Evolutionary conservation across 2,888 invertebrate species (phyloP).

Genomic region (Eristalinus aeneus): DNA sequence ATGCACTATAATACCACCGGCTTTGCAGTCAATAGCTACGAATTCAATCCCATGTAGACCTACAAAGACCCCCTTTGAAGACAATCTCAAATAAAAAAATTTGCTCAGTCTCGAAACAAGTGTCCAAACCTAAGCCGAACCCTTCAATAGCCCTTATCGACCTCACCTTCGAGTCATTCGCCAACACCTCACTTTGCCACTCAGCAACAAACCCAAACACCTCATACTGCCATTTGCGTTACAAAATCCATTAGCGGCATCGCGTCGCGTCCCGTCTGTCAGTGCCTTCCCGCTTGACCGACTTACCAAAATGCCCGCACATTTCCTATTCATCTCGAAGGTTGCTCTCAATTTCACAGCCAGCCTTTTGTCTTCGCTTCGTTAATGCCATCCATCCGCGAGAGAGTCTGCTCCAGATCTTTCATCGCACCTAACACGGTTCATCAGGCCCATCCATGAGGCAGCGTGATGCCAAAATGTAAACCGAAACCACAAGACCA

Average conservation of each 20-base stretch:
- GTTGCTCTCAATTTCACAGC: constrained; percentile 61
- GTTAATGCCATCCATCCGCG: constrained; percentile 38
- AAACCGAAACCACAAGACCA: constrained; percentile 34
- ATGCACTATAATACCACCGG: no score
- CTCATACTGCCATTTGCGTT: constrained; percentile 17
- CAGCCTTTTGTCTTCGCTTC: background rate
- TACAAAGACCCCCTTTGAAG: no score
- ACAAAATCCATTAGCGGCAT: constrained; percentile 28
- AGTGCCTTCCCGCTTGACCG: constrained; percentile 36
- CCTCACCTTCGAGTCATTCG: background rate
- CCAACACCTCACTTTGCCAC: background rate
- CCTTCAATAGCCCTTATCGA: background rate
- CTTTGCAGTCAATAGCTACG: no score
- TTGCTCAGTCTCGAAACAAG: no score
- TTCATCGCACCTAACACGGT: constrained; percentile 62
- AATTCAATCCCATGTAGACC: no score
- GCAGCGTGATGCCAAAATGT: background rate
- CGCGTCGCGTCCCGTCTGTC: constrained; percentile 10
- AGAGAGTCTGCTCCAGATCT: constrained; percentile 62
- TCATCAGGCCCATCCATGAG: constrained; percentile 32
- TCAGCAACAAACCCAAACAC: background rate
- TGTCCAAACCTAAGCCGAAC: background rate
- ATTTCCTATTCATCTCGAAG: constrained; percentile 58
- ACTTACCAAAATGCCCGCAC: constrained; percentile 21
- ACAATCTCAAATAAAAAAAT: no score